Evolutionary conservation across 2,113 vertebrate species (phyloP).

Genomic region (Chaetodon auriga): DNA sequence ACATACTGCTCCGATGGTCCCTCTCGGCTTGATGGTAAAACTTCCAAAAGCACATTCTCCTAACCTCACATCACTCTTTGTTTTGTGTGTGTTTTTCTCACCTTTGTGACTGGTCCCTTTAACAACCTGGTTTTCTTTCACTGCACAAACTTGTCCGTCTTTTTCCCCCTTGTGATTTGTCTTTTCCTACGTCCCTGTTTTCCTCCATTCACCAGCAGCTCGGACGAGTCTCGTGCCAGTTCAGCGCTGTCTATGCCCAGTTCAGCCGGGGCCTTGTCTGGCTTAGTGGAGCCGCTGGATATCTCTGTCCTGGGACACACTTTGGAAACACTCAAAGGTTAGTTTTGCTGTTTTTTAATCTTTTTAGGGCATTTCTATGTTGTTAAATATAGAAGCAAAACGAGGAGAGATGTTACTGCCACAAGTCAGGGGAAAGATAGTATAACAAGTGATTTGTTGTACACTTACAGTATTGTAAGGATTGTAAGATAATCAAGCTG

Average conservation of each 20-base stretch:
- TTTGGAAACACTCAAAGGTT: slow-evolving; percentile 74
- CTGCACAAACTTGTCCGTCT: slow-evolving; percentile 7
- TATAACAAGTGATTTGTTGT: neutral
- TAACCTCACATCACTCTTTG: neutral
- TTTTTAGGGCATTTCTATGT: neutral
- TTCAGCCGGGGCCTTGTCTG: slow-evolving; percentile 60
- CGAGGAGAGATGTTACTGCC: neutral
- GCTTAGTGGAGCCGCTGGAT: slow-evolving; percentile 57
- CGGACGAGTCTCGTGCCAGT: slow-evolving; percentile 62
- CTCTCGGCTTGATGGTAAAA: neutral
- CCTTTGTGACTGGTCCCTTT: neutral
- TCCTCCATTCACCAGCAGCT: slow-evolving; percentile 57
- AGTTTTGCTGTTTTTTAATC: neutral
- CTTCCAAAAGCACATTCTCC: neutral
- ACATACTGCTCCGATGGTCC: neutral
- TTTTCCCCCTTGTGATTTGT: neutral
- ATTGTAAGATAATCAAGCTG: neutral
- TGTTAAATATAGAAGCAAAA: neutral
- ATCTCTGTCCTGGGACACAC: slow-evolving; percentile 49
- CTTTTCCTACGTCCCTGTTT: slow-evolving; percentile 9
- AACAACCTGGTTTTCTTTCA: neutral
- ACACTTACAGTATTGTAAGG: neutral
- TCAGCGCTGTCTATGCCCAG: slow-evolving; percentile 46
- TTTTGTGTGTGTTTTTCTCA: neutral
- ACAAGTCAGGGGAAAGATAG: neutral